Percentiles rank a stretch among this genome's conserved stretches.
Evolutionary conservation across 2,113 vertebrate genomes (phyloP).

Genomic region (Chionomys nivalis): DNA sequence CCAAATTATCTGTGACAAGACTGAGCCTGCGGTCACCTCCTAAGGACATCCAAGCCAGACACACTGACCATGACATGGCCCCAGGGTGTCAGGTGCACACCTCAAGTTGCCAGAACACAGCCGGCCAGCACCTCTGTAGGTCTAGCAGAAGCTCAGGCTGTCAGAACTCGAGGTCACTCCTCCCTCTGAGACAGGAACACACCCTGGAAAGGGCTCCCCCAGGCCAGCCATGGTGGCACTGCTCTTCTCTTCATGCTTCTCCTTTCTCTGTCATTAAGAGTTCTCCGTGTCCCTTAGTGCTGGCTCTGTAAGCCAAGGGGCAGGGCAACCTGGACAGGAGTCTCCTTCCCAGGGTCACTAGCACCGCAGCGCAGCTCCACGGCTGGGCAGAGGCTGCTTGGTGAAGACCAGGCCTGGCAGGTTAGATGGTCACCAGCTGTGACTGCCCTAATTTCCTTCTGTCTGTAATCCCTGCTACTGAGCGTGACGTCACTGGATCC

Average conservation of each 20-base stretch:
- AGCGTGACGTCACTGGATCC: rapidly evolving
- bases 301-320: background rate
- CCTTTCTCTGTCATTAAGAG: too few species aligned
- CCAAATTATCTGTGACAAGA: background rate
- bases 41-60: background rate
- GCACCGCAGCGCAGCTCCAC: too few species aligned
- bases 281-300: background rate
- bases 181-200: background rate
- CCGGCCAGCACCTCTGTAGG: too few species aligned
- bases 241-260: too few species aligned
- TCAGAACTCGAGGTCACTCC: rapidly evolving
- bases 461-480: rapidly evolving
- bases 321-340: background rate
- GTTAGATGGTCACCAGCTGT: rapidly evolving
- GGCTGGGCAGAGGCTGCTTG: background rate
- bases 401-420: rapidly evolving
- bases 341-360: rapidly evolving
- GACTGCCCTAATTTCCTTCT: rapidly evolving
- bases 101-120: background rate
- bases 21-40: background rate
- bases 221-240: background rate
- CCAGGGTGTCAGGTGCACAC: background rate
- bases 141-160: background rate
- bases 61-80: background rate
- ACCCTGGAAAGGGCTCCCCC: background rate